Percentiles rank a stretch among this genome's conserved stretches.
Evolutionary conservation across 2,113 vertebrate species (phyloP).

Genomic region (Ellobius talpinus): DNA sequence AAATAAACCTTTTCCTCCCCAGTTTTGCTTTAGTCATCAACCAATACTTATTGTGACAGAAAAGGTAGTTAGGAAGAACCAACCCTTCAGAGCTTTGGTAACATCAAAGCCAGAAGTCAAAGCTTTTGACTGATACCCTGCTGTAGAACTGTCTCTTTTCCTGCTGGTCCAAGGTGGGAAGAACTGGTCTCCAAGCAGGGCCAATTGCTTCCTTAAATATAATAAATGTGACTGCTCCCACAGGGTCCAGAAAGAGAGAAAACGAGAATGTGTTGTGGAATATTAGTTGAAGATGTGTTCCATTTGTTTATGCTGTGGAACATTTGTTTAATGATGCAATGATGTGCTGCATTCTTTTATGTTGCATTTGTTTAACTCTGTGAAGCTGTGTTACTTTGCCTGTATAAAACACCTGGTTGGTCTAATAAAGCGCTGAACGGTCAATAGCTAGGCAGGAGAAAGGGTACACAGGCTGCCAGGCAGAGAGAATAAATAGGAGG

Average conservation of each 20-base stretch:
- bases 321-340: too few species aligned
- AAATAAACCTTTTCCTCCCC: background rate
- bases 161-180: background rate
- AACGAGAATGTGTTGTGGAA: background rate
- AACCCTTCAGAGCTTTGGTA: background rate
- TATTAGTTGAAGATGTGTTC: too few species aligned
- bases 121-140: background rate
- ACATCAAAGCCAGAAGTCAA: background rate
- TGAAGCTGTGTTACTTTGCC: too few species aligned
- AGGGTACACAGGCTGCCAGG: too few species aligned
- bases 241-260: too few species aligned
- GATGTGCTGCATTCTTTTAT: too few species aligned
- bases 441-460: too few species aligned
- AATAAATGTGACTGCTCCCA: background rate
- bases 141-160: background rate
- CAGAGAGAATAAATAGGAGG: too few species aligned
- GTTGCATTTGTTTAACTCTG: too few species aligned
- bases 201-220: constrained; percentile 14
- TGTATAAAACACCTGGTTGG: too few species aligned
- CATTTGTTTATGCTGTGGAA: too few species aligned
- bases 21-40: background rate
- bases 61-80: background rate
- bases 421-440: too few species aligned
- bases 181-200: background rate
- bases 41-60: background rate